Base-by-base conservation (phyloP, 2,113 vertebrate genomes). In the Apteryx owenii region DNA sequence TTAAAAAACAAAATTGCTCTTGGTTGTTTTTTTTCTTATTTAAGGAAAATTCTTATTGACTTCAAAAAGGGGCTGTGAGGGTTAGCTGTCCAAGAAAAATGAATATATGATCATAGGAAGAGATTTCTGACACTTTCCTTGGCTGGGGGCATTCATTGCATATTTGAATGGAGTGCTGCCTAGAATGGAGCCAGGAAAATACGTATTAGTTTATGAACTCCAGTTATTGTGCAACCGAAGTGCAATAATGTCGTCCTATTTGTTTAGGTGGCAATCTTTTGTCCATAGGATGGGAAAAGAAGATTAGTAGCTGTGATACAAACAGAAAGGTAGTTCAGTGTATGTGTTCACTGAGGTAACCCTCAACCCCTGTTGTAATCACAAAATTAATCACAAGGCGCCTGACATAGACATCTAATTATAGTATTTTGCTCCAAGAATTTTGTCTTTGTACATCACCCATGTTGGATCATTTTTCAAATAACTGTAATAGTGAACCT, bases 41-140 rank as follows among this genome's bases (percentile, higher is more conserved):
- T 6, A 80, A 66, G 38, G 33, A 94, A 94, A 94, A 91, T 89
- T 88, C 60, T 53, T 95, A 7, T 93, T 91, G 54, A 75, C 79
- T 95, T 94, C 71, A 90, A 84, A 68, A 81, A 81, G 91, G 17
- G 42, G 42, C 69, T 91, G 82, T 42, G 54, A 54, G 71, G 31
- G 15, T 75, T 71, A 71, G 54, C 61, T 86, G 79, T 93, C 72
- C 82, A 86, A 88, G 54, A 85, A 85, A 82, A 97, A 92, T 60
- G 18, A 88, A 71, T 71, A 64, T 36, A 44, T 75, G 81, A 84
- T 83, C 46, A 48, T 44, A 81, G 72, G 36, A 83, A 75, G 89
- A 81, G 72, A 81, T 94, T 96, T 93, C 64, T 92, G 92, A 93
- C 82, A 75, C 81, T 88, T 88, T 66, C 11, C 28, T 94, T 93